Evolutionary conservation across 1,140 invertebrate genomes (phyloP), one percentile per base, ranked within the genome.

Genomic region (Cepaea nemoralis): DNA sequence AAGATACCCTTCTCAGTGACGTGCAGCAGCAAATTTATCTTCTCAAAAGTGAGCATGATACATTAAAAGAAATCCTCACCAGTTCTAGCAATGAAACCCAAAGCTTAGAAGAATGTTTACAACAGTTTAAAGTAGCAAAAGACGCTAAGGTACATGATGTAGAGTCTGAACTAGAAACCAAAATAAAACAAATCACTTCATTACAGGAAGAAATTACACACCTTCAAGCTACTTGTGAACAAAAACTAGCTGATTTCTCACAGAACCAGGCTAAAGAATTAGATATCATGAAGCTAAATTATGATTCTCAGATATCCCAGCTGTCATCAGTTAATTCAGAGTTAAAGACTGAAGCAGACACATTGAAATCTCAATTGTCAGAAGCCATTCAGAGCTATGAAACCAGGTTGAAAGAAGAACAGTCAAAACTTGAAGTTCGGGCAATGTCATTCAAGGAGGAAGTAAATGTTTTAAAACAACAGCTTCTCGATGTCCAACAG

Each of bases 391-490:
- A 63, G 6, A 63, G 27, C 27, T 63, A 89, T 66, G 83, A 87
- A 73, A 89, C 88, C 33, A 87, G 88, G 67, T 87, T 92, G 55
- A 86, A 87, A 24, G 87, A 91, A 78, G 88, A 89, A 39, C 89
- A 89, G 71, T 77, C 31, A 45, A 88, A 88, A 71, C 70, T 89
- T 31, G 86, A 90, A 19, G 74, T 78, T 42, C 85, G 88, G 37
- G 88, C 85, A 66, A 55, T 67, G 31, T 70, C 80, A 55, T 82
- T 84, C 35, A 77, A 85, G n/a, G 87, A 88, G 77, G 88, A 91
- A 40, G 78, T 89, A 19, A 85, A 84, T 27, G 59, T 85, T 39
- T 83, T 89, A 73, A 88, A 86, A 48, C 85, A 90, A 33, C 85
- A 88, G 66, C 40, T 86, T n/a, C 24, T 82, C 40, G 88, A 88